Percentiles rank a stretch among this genome's conserved stretches.
These are phyloP conservation scores for Triops cancriformis DNA, from an alignment of 1,140 invertebrate species.

Conservation along the genomic window DNA sequence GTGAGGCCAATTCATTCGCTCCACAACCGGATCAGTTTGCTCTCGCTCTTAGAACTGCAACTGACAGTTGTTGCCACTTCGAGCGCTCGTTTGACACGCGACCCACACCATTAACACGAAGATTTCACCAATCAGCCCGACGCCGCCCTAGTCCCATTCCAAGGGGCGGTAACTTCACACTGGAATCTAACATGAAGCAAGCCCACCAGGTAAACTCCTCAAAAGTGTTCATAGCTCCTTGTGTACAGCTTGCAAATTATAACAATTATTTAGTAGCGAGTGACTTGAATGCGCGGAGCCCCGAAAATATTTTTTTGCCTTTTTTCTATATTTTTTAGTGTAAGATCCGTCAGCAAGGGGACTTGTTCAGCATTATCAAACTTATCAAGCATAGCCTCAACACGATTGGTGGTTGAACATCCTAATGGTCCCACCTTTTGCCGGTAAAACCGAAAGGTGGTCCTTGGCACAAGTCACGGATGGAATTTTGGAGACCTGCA, in stretches of 20 bases:
- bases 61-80: conserved; percentile 10
- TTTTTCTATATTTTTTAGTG: background rate
- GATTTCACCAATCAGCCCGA: conserved; percentile 4
- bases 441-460: background rate
- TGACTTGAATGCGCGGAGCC: background rate
- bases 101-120: conserved; percentile 5
- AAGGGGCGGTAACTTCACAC: background rate
- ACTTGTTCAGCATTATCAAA: background rate
- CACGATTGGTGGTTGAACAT: background rate
- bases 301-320: background rate
- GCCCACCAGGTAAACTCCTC: background rate
- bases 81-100: conserved; percentile 11
- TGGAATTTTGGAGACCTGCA: background rate
- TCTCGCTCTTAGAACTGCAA: background rate
- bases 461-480: conserved; percentile 12
- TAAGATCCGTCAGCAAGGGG: background rate
- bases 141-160: conserved; percentile 1
- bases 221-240: background rate
- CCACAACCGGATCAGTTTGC: conserved; percentile 9
- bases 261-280: background rate
- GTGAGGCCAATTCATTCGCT: conserved; percentile 6
- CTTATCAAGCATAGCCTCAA: background rate
- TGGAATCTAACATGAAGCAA: background rate
- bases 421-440: background rate
- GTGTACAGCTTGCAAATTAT: too few species aligned